Percentiles rank a stretch among this genome's conserved stretches.
phyloP scores from a whole-genome alignment of 2,113 vertebrate genomes.

The Synodontis membranacea region DNA sequence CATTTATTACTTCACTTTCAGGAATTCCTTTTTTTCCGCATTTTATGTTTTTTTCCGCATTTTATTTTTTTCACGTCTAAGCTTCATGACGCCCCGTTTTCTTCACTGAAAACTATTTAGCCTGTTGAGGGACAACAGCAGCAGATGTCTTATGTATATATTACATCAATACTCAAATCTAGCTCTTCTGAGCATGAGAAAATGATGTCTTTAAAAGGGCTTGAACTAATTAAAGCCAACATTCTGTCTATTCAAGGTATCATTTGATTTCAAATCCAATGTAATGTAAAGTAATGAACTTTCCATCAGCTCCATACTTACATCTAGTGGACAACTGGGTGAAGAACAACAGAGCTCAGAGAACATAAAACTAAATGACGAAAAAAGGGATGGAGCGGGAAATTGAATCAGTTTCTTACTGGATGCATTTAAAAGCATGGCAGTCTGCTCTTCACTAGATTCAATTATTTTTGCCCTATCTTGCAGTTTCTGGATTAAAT shows the following conservation, averaged over 20 bases:
- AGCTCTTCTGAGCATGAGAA: neutral
- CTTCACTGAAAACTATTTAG: neutral
- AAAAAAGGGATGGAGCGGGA: neutral
- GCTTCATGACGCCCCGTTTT: neutral
- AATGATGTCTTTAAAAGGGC: neutral
- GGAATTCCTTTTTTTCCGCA: neutral
- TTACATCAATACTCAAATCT: neutral
- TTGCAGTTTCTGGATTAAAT: neutral
- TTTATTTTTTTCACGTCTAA: neutral
- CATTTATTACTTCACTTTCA: neutral
- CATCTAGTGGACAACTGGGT: slow-evolving; percentile 62
- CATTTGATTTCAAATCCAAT: neutral
- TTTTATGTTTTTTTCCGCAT: neutral
- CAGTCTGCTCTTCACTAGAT: no score
- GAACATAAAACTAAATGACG: neutral
- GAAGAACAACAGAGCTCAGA: neutral
- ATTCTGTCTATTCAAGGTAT: neutral
- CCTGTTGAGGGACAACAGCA: neutral
- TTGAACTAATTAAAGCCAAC: neutral
- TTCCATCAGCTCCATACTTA: slow-evolving; percentile 48
- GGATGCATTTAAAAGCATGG: neutral
- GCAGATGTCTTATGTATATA: neutral
- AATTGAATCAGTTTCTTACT: neutral
- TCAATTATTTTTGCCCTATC: neutral
- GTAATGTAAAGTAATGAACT: neutral